Conservation (phyloP, 2,113 vertebrate genomes). For the Ophiodon elongatus region DNA sequence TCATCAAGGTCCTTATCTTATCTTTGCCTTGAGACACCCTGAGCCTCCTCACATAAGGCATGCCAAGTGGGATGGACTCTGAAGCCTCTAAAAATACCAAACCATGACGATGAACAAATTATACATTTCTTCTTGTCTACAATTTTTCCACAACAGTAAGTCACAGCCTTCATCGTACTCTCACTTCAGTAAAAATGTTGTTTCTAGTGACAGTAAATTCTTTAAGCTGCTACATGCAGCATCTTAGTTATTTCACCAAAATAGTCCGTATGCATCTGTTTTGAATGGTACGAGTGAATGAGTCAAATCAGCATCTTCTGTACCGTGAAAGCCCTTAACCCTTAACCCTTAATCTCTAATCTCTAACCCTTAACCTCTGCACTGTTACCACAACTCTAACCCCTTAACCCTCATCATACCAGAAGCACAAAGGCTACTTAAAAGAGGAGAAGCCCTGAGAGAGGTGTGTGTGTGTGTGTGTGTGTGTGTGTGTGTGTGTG, state of each 20-base stretch:
- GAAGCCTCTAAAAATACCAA: background rate
- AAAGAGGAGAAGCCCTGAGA: constrained; percentile 28
- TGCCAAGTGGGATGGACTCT: background rate
- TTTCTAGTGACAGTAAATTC: constrained; percentile 11
- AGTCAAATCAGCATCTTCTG: constrained; percentile 42
- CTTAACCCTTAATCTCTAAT: constrained; percentile 61
- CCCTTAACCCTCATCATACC: constrained; percentile 54
- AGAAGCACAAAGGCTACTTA: constrained; percentile 55
- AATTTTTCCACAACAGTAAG: background rate
- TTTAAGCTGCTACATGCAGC: constrained; percentile 6
- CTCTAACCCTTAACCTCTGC: constrained; percentile 61
- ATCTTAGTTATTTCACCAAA: constrained; percentile 19
- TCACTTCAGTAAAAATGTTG: constrained; percentile 10
- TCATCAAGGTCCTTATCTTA: background rate
- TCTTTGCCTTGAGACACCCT: background rate
- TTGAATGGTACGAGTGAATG: constrained; percentile 37
- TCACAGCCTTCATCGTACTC: constrained; percentile 10
- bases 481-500: constrained; percentile 37
- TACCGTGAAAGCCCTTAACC: constrained; percentile 58
- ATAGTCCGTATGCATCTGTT: constrained; percentile 38
- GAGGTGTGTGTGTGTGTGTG: constrained; percentile 18
- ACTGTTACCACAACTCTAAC: constrained; percentile 56
- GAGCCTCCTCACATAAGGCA: background rate
- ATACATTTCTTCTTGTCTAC: background rate
- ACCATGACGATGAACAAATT: background rate